Evolutionary conservation across 2,888 invertebrate genomes (phyloP).

Genomic region (Eupelmus urozonus): DNA sequence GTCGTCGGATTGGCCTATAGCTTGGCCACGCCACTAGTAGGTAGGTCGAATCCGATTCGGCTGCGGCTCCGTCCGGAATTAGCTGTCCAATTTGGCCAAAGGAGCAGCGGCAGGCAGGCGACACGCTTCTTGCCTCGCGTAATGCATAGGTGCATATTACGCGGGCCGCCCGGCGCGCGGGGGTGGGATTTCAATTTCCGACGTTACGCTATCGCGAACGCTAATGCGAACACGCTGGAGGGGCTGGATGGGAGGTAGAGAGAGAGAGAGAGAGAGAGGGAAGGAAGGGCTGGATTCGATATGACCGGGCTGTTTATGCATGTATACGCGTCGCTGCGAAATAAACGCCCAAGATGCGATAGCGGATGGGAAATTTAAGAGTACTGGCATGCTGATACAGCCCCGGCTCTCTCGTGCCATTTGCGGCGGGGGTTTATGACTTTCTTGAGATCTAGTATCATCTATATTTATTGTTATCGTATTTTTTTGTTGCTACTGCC

Average conservation of each 20-base stretch:
- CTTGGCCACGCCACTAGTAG: not conserved
- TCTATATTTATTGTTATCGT: no score
- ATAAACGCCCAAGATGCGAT: no score
- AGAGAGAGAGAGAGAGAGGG: not conserved
- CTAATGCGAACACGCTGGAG: slow-evolving; percentile 30
- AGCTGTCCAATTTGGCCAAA: slow-evolving; percentile 59
- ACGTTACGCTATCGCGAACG: slow-evolving; percentile 55
- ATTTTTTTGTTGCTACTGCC: no score
- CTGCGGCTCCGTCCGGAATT: slow-evolving; percentile 40
- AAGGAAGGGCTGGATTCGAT: slow-evolving; percentile 8
- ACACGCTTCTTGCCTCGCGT: slow-evolving; percentile 49
- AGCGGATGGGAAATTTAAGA: no score
- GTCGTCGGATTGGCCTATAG: slow-evolving; percentile 12
- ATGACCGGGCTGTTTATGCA: not conserved
- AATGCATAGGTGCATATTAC: slow-evolving; percentile 52
- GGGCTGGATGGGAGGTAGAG: not conserved
- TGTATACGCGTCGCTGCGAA: not conserved
- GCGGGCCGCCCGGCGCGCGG: not conserved
- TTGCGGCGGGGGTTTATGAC: no score
- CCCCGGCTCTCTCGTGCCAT: no score
- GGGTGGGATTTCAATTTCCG: slow-evolving; percentile 56
- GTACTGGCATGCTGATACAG: no score
- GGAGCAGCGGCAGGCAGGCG: slow-evolving; percentile 29
- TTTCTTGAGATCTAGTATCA: no score
- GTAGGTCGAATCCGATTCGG: slow-evolving; percentile 40